Percentiles rank a stretch among this genome's conserved stretches.
These are phyloP conservation scores for Hyperoplus lanceolatus DNA, from an alignment of 2,797 vertebrate species.

Conservation along the genomic window DNA sequence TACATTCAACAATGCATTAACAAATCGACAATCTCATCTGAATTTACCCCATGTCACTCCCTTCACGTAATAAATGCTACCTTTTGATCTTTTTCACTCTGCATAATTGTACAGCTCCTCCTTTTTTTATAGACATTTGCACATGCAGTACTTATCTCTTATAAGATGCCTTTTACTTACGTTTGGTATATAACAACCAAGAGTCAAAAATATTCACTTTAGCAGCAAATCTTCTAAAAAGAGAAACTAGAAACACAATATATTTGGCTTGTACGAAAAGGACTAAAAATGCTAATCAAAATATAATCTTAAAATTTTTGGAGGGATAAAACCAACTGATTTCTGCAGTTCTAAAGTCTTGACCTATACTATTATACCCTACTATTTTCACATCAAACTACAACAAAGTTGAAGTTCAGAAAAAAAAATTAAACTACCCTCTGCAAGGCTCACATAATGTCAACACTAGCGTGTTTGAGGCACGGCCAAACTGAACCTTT, in stretches of 20 bases:
- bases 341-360: not conserved
- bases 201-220: not conserved
- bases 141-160: too few relatives aligned
- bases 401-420: not conserved
- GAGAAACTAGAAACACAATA: not conserved
- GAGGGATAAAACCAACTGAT: not conserved
- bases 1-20: not conserved
- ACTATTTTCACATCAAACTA: not conserved
- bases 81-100: too few relatives aligned
- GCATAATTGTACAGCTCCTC: too few relatives aligned
- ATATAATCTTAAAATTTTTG: too few relatives aligned
- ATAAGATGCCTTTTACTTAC: too few relatives aligned
- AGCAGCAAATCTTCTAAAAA: not conserved
- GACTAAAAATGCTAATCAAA: not conserved
- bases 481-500: slow-evolving; percentile 37
- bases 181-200: not conserved
- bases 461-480: not conserved
- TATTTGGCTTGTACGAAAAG: not conserved
- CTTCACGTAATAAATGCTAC: too few relatives aligned
- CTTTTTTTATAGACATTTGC: too few relatives aligned
- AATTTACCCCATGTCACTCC: too few relatives aligned
- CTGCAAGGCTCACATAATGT: not conserved
- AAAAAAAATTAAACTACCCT: not conserved
- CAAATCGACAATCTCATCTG: not conserved
- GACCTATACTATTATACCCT: too few relatives aligned